phyloP scores from a whole-genome alignment of 2,113 vertebrate genomes.

The Gobio gobio region DNA sequence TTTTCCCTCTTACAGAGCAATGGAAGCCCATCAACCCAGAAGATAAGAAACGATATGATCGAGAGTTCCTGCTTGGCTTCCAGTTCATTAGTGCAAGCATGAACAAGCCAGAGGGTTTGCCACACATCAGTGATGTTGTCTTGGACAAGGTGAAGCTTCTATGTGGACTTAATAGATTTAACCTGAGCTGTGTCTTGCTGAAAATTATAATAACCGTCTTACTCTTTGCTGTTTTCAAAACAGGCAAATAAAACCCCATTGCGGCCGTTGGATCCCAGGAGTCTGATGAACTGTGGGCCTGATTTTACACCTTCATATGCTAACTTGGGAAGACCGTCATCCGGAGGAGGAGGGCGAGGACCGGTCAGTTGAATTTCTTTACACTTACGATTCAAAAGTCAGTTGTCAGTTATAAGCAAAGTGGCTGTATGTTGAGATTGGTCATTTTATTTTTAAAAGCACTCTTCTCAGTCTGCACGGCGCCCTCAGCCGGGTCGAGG shows the following conservation, averaged over 20 bases:
- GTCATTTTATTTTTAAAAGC: background rate
- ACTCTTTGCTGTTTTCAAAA: background rate
- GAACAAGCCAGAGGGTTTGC: slow-evolving; percentile 94
- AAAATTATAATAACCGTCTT: too few relatives aligned
- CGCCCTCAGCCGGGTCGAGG: slow-evolving; percentile 89
- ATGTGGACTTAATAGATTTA: background rate
- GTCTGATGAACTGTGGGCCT: slow-evolving; percentile 87
- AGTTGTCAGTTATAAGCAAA: background rate
- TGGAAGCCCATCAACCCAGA: slow-evolving; percentile 94
- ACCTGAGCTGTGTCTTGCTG: background rate
- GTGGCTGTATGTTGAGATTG: background rate
- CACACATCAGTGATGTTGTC: slow-evolving; percentile 91
- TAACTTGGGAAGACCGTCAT: slow-evolving; percentile 86
- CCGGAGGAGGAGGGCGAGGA: slow-evolving; percentile 82
- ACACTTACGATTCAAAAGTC: background rate
- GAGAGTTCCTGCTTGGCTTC: slow-evolving; percentile 92
- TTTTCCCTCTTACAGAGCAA: slow-evolving; percentile 79
- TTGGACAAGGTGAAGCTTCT: slow-evolving; percentile 86
- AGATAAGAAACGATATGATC: slow-evolving; percentile 93
- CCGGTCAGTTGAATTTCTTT: slow-evolving; percentile 72
- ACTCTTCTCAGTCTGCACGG: slow-evolving; percentile 77
- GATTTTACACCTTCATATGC: slow-evolving; percentile 96
- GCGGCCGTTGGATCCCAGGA: slow-evolving; percentile 82
- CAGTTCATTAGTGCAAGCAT: slow-evolving; percentile 92
- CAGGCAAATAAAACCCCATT: slow-evolving; percentile 93